phyloP scores from a whole-genome alignment of 2,797 vertebrate species.

The Artibeus lituratus region DNA sequence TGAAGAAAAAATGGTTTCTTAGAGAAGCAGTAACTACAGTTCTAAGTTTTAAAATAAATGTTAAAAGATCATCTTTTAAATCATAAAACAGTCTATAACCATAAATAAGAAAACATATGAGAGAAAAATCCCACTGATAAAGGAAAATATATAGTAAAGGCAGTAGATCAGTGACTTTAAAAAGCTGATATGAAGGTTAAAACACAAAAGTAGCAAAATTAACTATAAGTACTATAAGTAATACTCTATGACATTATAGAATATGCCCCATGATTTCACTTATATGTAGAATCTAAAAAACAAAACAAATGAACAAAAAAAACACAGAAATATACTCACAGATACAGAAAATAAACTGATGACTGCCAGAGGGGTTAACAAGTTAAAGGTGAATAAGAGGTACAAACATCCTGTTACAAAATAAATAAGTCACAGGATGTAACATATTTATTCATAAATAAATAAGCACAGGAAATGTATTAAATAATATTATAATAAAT shows the following conservation, averaged over 20 bases:
- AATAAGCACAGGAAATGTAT: not conserved
- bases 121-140: not conserved
- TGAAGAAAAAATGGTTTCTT: not conserved
- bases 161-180: not conserved
- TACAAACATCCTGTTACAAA: not conserved
- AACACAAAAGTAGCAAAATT: not conserved
- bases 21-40: not conserved
- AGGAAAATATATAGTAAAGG: not conserved
- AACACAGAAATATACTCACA: not conserved
- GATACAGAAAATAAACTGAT: not conserved
- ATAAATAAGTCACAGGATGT: not conserved
- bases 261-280: not conserved
- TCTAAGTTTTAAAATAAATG: not conserved
- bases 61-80: not conserved
- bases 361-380: not conserved
- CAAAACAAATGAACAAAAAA: not conserved
- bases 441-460: too few species aligned
- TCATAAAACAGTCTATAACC: not conserved
- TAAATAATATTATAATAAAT: not conserved
- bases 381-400: not conserved
- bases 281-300: not conserved
- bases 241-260: not conserved
- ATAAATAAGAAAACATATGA: not conserved
- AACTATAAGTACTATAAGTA: not conserved
- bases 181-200: not conserved